Base-by-base conservation (phyloP, 1,140 invertebrate genomes). In the Luehdorfia chinensis region DNA sequence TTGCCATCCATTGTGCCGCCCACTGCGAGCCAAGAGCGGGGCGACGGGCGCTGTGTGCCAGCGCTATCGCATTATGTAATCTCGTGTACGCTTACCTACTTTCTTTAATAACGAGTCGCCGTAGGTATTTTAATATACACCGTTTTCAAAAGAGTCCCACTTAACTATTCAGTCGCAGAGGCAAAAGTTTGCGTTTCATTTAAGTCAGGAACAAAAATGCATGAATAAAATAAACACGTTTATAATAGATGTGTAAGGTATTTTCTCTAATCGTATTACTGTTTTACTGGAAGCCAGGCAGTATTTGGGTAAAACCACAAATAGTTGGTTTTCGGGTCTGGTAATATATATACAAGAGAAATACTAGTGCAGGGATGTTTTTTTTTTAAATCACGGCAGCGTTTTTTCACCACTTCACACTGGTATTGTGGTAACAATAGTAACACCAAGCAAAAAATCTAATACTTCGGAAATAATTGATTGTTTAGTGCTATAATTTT, bases 1-100 rank as follows among this genome's bases (percentile, higher is more conserved):
- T 56, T 50, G 54, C 54, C 12, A 27, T 23, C 48, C 49, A 56
- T 56, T 56, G 54, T 56, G 54, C 37, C 44, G 54, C 31, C 51
- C 43, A 34, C 45, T 5, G 37, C 23, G 23, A 4, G 25, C 25
- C 25, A 12, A 21, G 19, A 21, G 37, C 37, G 37, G 21, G 37
- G 37, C 37, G 34, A 37, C 37, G 43, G 39, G 37, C n/a, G n/a
- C n/a, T n/a, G n/a, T n/a, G 32, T 1, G 28, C 39, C 39, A 25
- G 45, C 44, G 41, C 48, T 50, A 56, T 47, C 47, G 44, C 16
- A 43, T 56, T 51, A 51, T 56, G 44, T 56, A 51, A 50, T 51
- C 54, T 56, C 23, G 27, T 45, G 43, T 43, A 12, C 47, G 30
- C 47, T 14, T 41, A 41, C 37, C 37, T 41, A 41, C 37, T 41